phyloP scores from a whole-genome alignment of 2,797 vertebrate genomes.

The Neoniphon sammara region DNA sequence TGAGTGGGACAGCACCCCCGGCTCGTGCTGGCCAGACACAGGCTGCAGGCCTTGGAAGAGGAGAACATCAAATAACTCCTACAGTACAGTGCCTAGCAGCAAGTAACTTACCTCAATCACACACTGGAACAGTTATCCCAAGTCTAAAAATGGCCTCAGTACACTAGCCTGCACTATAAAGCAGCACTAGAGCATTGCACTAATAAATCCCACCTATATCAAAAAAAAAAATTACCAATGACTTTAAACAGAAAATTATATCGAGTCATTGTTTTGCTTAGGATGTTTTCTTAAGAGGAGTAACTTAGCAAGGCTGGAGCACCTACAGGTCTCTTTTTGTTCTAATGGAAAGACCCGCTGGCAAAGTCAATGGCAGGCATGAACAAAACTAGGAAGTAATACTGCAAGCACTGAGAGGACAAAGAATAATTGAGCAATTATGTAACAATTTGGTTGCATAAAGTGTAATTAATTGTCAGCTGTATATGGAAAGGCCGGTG shows the following conservation, averaged over 20 bases:
- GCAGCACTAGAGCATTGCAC: constrained; percentile 51
- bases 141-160: constrained; percentile 53
- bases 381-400: constrained; percentile 28
- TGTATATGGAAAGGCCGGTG: constrained; percentile 23
- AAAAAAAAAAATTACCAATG: constrained; percentile 54
- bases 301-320: constrained; percentile 36
- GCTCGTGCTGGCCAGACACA: constrained; percentile 57
- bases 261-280: constrained; percentile 53
- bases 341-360: constrained; percentile 46
- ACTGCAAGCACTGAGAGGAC: constrained; percentile 11
- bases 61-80: constrained; percentile 49
- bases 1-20: constrained; percentile 60
- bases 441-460: constrained; percentile 34
- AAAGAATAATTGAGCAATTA: constrained; percentile 41
- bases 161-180: constrained; percentile 52
- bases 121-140: constrained; percentile 59
- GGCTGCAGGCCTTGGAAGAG: constrained; percentile 54
- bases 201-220: constrained; percentile 56
- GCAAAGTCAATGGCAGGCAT: constrained; percentile 26
- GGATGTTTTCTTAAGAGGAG: constrained; percentile 42
- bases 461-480: constrained; percentile 43
- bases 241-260: constrained; percentile 52
- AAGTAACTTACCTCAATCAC: constrained; percentile 55
- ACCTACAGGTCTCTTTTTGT: constrained; percentile 24
- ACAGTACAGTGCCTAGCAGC: constrained; percentile 33